Evolutionary conservation across 2,113 vertebrate genomes (phyloP).

Genomic region (Eurypyga helias): DNA sequence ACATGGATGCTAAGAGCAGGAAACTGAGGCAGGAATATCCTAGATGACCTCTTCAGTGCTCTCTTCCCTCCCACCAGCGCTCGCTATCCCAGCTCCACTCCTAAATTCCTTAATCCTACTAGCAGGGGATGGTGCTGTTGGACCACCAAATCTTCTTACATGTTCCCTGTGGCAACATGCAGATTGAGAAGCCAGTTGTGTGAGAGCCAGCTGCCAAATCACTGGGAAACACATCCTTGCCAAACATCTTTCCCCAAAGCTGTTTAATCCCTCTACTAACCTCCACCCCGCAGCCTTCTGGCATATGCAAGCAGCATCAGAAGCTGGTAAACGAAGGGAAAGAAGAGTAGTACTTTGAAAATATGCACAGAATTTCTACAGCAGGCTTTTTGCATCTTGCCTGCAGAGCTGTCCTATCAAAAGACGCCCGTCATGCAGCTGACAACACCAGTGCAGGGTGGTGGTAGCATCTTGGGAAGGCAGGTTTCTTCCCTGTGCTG

Average conservation of each 20-base stretch:
- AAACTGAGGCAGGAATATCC: neutral
- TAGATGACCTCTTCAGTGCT: neutral
- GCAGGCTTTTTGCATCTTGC: neutral
- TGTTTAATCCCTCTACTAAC: neutral
- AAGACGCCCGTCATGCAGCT: neutral
- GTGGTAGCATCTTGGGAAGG: neutral
- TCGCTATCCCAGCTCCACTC: rapidly evolving
- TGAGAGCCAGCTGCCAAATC: neutral
- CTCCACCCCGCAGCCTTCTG: neutral
- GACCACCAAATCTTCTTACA: neutral
- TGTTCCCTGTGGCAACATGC: neutral
- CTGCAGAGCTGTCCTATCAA: neutral
- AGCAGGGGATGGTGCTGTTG: neutral
- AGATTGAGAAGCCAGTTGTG: neutral
- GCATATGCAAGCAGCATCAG: neutral
- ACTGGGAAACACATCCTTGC: neutral
- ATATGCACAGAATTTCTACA: neutral
- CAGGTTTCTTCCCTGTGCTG: neutral
- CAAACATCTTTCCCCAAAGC: neutral
- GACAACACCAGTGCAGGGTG: neutral
- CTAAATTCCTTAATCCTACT: neutral
- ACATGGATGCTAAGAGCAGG: neutral
- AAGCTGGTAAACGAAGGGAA: neutral
- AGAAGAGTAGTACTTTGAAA: neutral
- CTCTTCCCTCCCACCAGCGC: neutral